These are phyloP conservation scores for Ptiloglossa arizonensis DNA, from an alignment of 1,140 invertebrate species.

Conservation along the genomic window DNA sequence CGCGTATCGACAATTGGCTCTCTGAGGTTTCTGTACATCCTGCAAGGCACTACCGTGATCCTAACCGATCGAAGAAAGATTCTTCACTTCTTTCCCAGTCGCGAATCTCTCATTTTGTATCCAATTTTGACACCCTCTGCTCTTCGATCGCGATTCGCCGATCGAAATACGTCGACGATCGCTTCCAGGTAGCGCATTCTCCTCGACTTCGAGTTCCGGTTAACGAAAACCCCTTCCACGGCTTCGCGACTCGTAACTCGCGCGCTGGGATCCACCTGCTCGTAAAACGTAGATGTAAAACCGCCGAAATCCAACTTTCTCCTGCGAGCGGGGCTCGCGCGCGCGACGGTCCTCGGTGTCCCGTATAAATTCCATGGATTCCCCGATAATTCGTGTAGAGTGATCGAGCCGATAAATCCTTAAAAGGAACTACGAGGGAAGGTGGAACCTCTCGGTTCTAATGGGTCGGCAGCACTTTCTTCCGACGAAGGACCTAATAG, in stretches of 20 bases:
- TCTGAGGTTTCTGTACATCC: too few species aligned
- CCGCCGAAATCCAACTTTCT: not conserved
- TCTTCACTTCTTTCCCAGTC: too few species aligned
- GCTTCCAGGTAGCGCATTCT: too few species aligned
- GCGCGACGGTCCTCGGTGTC: not conserved
- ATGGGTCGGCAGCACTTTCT: slow-evolving; percentile 22
- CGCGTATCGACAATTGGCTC: too few species aligned
- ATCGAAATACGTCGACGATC: too few species aligned
- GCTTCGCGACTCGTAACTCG: not conserved
- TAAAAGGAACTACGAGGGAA: slow-evolving; percentile 3
- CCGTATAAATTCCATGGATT: slow-evolving; percentile 1
- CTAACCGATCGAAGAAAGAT: too few species aligned
- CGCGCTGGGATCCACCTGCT: not conserved
- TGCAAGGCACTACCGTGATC: too few species aligned
- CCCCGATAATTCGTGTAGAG: slow-evolving; percentile 7
- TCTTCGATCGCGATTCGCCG: too few species aligned
- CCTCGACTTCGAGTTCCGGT: too few species aligned
- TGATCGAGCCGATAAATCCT: slow-evolving; percentile 32
- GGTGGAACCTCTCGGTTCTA: slow-evolving; percentile 5
- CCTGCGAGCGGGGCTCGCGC: not conserved
- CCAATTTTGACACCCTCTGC: too few species aligned
- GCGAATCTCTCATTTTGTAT: too few species aligned
- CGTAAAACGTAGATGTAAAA: not conserved
- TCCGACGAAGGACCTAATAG: slow-evolving; percentile 48
- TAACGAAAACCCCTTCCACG: too few species aligned